phyloP scores from a whole-genome alignment of 2,113 vertebrate genomes.

The Mesoclemmys tuberculata region DNA sequence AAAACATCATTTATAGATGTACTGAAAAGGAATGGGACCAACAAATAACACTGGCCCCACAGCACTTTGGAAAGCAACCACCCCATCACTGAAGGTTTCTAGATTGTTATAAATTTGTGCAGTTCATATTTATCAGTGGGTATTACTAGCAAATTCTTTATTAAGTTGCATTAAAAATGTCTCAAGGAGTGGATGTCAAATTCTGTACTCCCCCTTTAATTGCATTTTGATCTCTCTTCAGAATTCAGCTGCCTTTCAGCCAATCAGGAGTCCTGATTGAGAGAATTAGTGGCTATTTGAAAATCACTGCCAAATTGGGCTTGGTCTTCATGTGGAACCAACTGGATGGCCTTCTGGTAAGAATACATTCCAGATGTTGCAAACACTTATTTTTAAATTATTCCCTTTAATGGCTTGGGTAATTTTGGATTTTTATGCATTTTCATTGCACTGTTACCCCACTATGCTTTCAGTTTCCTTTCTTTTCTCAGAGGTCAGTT shows the following conservation, averaged over 20 bases:
- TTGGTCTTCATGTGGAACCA: constrained; percentile 84
- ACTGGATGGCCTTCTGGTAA: constrained; percentile 84
- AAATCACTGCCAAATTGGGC: constrained; percentile 83
- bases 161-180: neutral
- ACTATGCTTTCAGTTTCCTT: neutral
- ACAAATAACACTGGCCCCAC: neutral
- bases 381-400: neutral
- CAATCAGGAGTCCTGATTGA: constrained; percentile 83
- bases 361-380: neutral
- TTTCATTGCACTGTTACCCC: neutral
- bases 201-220: neutral
- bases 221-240: constrained; percentile 41
- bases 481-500: neutral
- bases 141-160: neutral
- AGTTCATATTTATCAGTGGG: neutral
- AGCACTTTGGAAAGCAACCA: neutral
- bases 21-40: neutral
- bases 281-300: constrained; percentile 72
- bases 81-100: neutral
- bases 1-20: neutral
- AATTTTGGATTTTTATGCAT: neutral
- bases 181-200: neutral
- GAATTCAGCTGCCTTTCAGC: constrained; percentile 82
- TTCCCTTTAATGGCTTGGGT: neutral
- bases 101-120: neutral